These are phyloP conservation scores for Cyrtorhinus lividipennis DNA, from an alignment of 1,140 invertebrate genomes.

Conservation along the genomic window DNA sequence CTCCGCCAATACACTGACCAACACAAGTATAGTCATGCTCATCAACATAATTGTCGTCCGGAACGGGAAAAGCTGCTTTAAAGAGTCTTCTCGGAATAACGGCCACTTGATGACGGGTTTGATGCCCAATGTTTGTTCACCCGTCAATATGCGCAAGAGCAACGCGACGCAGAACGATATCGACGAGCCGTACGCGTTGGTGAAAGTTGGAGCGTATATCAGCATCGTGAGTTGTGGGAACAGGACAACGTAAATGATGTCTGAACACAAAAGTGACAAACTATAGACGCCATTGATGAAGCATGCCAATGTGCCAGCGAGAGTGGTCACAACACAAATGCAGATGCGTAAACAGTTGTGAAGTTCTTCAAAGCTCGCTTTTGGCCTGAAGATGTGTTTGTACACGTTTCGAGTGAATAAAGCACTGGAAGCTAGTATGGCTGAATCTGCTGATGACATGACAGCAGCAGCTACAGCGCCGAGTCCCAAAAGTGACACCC, in stretches of 20 bases:
- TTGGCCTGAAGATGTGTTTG: conserved; percentile 50
- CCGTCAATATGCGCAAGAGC: conserved; percentile 46
- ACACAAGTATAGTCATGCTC: conserved; percentile 38
- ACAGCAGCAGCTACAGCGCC: conserved; percentile 66
- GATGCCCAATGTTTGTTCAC: conserved; percentile 46
- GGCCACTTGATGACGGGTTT: conserved; percentile 46
- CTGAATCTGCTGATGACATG: conserved; percentile 69
- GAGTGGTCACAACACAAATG: conserved; percentile 48
- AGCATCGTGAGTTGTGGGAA: conserved; percentile 70
- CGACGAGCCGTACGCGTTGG: conserved; percentile 66
- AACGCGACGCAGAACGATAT: conserved; percentile 48
- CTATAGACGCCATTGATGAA: conserved; percentile 61
- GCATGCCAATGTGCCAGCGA: conserved; percentile 56
- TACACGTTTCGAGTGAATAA: conserved; percentile 75
- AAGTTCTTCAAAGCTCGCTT: conserved; percentile 49
- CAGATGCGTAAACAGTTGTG: conserved; percentile 56
- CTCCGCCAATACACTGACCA: conserved; percentile 38
- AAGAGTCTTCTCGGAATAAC: conserved; percentile 35
- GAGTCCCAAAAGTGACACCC: conserved; percentile 52
- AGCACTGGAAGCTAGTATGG: conserved; percentile 56
- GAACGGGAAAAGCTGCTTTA: conserved; percentile 43
- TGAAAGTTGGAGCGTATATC: conserved; percentile 49
- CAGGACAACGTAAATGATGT: conserved; percentile 65
- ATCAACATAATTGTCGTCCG: conserved; percentile 41
- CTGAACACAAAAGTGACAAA: conserved; percentile 61